A percentile compares a stretch with the other conserved stretches of the same genome.
Evolutionary conservation across 2,797 vertebrate genomes (phyloP).

Genomic region (Valencia hispanica): DNA sequence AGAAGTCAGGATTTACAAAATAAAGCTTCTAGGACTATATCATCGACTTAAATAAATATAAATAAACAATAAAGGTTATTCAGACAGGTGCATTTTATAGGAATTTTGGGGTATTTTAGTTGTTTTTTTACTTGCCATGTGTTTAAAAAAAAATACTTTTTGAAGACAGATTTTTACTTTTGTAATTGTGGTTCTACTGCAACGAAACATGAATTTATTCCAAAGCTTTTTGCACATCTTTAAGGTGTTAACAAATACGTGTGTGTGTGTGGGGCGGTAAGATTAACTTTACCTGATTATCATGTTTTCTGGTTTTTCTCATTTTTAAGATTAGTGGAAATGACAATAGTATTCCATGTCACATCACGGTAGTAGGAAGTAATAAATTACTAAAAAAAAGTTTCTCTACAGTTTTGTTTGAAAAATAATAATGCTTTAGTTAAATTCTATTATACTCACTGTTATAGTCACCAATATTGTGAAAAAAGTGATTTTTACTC

Average conservation of each 20-base stretch:
- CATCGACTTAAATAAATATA: not conserved
- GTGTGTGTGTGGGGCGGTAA: too few species aligned
- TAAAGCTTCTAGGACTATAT: not conserved
- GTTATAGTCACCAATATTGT: not conserved
- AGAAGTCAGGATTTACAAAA: not conserved
- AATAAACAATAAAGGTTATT: too few species aligned
- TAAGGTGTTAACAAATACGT: not conserved
- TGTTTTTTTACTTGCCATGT: not conserved
- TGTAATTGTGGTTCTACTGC: not conserved
- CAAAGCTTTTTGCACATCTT: not conserved
- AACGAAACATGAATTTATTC: not conserved
- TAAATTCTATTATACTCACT: not conserved
- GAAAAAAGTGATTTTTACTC: not conserved
- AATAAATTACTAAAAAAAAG: not conserved
- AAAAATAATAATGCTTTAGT: not conserved
- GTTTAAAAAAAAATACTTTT: not conserved
- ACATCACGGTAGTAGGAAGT: not conserved
- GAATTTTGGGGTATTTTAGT: not conserved
- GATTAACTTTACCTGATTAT: not conserved
- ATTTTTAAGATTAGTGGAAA: not conserved
- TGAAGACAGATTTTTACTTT: not conserved
- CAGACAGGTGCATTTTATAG: not conserved
- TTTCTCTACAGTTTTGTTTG: not conserved
- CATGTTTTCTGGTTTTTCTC: not conserved
- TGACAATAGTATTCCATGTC: not conserved